Percentiles rank a stretch among this genome's conserved stretches.
Conservation (phyloP, 2,113 vertebrate genomes). For the Crypturellus undulatus region DNA sequence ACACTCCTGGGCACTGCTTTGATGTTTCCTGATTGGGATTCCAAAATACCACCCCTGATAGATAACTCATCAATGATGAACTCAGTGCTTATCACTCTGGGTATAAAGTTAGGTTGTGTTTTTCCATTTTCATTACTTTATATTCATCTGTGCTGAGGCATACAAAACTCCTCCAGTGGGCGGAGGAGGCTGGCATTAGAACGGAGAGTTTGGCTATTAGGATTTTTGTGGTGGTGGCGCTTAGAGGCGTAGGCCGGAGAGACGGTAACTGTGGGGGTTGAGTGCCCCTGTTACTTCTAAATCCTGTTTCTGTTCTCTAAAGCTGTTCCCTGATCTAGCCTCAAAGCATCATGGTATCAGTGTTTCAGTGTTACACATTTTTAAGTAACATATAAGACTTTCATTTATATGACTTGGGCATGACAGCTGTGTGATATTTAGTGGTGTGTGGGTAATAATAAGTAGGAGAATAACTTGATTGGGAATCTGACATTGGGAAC, state of each 20-base stretch:
- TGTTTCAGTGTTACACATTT: background rate
- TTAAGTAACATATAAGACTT: background rate
- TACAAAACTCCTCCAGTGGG: background rate
- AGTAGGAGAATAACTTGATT: background rate
- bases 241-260: background rate
- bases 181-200: background rate
- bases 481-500: background rate
- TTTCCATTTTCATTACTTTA: background rate
- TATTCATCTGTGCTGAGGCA: background rate
- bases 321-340: background rate
- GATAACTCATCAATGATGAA: background rate
- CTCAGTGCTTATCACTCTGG: background rate
- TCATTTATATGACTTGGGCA: background rate
- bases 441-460: background rate
- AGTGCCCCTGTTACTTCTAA: background rate
- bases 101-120: background rate
- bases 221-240: background rate
- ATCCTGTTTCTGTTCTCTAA: background rate
- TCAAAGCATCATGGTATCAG: background rate
- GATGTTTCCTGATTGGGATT: conserved; percentile 4
- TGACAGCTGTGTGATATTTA: background rate
- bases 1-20: background rate
- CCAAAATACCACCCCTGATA: background rate
- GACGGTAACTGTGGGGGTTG: background rate
- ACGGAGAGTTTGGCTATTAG: background rate